Conservation (phyloP, 2,797 vertebrate species). For the Halcyon smyrnensis region DNA sequence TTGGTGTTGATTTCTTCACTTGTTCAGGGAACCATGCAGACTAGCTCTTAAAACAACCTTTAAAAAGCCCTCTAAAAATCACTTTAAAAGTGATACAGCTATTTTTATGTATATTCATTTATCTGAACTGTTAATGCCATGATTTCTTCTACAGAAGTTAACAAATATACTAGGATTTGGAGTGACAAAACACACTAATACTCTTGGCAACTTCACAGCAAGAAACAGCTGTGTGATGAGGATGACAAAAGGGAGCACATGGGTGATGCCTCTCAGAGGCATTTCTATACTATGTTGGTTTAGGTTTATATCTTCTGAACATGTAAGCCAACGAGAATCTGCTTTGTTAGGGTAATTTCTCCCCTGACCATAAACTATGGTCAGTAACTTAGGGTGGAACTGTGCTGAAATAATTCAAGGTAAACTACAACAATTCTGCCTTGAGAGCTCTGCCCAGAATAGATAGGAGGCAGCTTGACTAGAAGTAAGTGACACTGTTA, state of each 20-base stretch:
- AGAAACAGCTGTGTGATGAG: background rate
- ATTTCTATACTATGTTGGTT: background rate
- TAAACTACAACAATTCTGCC: background rate
- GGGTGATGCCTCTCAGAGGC: background rate
- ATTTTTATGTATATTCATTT: background rate
- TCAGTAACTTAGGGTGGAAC: background rate
- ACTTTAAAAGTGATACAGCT: background rate
- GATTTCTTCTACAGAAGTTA: background rate
- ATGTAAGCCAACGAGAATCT: background rate
- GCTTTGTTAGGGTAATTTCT: background rate
- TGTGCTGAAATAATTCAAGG: background rate
- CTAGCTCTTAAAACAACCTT: background rate
- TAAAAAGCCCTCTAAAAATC: background rate
- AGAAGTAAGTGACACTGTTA: background rate
- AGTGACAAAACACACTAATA: background rate
- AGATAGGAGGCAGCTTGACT: background rate
- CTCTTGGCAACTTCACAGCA: background rate
- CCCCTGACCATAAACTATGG: background rate
- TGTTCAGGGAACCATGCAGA: background rate
- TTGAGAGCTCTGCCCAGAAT: background rate
- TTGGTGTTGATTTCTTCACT: background rate
- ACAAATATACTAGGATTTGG: background rate
- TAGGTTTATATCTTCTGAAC: background rate
- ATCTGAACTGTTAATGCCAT: background rate
- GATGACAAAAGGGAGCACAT: fast-evolving